These are phyloP conservation scores for Phasianus colchicus DNA, from an alignment of 2,113 vertebrate species.

Conservation along the genomic window DNA sequence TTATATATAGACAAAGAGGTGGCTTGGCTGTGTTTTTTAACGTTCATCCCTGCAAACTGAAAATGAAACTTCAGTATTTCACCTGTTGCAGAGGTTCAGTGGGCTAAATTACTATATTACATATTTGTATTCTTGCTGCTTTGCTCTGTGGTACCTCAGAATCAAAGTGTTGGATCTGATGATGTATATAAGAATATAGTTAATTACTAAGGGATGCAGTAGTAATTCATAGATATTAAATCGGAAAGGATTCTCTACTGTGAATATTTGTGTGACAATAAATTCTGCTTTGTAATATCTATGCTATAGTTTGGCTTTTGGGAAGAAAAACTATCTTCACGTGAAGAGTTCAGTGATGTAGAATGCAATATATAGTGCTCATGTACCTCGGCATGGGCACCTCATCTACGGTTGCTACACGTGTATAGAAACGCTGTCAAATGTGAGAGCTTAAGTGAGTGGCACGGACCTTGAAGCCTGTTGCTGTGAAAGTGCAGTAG, in stretches of 20 bases:
- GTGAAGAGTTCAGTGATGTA: not conserved
- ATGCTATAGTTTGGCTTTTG: not conserved
- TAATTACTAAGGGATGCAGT: not conserved
- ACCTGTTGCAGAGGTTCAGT: not conserved
- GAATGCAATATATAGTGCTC: not conserved
- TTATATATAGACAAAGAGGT: not conserved
- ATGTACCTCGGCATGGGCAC: not conserved
- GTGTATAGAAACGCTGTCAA: not conserved
- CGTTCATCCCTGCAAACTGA: not conserved
- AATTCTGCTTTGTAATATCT: not conserved
- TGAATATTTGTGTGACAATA: not conserved
- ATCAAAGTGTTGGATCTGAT: not conserved
- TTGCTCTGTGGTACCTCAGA: not conserved
- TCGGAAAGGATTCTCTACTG: not conserved
- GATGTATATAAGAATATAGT: not conserved
- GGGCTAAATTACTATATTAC: not conserved
- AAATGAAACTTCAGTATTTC: not conserved
- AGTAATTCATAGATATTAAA: not conserved
- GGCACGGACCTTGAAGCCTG: not conserved
- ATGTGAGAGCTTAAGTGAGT: not conserved
- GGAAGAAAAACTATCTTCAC: not conserved
- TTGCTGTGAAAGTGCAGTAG: not conserved
- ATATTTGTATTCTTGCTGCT: not conserved
- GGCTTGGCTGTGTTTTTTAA: not conserved
- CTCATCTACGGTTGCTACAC: not conserved